A percentile compares a stretch with the other conserved stretches of the same genome.
phyloP scores from a whole-genome alignment of 2,888 invertebrate species.

The Gortyna flavago region DNA sequence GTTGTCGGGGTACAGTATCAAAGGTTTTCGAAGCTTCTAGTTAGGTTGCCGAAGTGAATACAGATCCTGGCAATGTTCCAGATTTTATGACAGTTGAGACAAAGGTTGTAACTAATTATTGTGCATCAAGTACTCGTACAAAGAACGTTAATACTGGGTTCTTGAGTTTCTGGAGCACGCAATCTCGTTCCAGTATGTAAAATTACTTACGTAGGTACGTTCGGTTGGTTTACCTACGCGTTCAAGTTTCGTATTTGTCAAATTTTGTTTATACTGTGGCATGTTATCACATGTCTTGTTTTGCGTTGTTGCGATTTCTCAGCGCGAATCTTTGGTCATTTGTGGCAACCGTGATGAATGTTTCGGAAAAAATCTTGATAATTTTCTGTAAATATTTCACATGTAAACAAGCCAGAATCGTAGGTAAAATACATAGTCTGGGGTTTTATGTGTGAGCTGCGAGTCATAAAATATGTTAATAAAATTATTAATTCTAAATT shows the following conservation, averaged over 20 bases:
- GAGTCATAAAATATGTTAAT: conserved; percentile 17
- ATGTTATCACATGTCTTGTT: conserved; percentile 26
- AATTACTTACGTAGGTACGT: conserved; percentile 22
- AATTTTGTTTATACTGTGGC: conserved; percentile 23
- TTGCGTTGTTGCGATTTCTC: conserved; percentile 38
- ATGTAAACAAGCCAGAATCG: not conserved
- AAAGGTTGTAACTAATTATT: conserved; percentile 63
- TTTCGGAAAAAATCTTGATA: not conserved
- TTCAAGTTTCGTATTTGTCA: conserved; percentile 19
- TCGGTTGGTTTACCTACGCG: not conserved
- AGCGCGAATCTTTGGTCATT: conserved; percentile 11
- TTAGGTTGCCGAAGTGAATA: conserved; percentile 52
- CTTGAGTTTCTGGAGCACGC: conserved; percentile 35
- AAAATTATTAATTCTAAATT: conserved; percentile 14
- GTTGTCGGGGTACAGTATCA: conserved; percentile 37
- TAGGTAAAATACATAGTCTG: not conserved
- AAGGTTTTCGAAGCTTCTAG: conserved; percentile 42
- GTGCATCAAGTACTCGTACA: conserved; percentile 39
- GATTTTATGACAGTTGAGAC: conserved; percentile 55
- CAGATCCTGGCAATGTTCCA: conserved; percentile 64
- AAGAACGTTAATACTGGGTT: conserved; percentile 42
- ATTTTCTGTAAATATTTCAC: not conserved
- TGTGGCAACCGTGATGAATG: conserved; percentile 15
- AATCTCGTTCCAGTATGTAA: conserved; percentile 21
- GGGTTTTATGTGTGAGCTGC: not conserved